Base-by-base conservation (phyloP, 2,797 vertebrate species). In the Rhinoraja longicauda region DNA sequence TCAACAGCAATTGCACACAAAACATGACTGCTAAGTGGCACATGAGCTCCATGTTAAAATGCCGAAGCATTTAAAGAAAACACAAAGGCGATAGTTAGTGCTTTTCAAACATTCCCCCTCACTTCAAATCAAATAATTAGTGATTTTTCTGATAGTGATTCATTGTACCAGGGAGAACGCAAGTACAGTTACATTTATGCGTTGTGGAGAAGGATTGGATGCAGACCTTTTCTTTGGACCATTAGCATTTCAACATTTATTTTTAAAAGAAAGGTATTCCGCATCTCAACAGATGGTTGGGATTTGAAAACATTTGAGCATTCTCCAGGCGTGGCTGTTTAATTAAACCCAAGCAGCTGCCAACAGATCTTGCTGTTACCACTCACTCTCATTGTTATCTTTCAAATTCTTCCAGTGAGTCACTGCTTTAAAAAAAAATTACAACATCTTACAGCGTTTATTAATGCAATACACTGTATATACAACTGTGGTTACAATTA, bases 321-420 rank as follows among this genome's bases (percentile, higher is more conserved):
- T 62, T 67, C n/a, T 36, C 5, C 62, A 88, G 84, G 59, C 82
- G 4, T 86, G 82, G 84, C 64, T 88, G 84, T 67, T 67, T 67
- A 67, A 88, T 21, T 88, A 88, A 88, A 36, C 64, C 29, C 84
- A 88, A 24, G 59, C 59, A 88, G 84, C n/a, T 88, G 84, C n/a
- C 84, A 67, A 88, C 19, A 67, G 67, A 67, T 67, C 84, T 21
- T 88, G 84, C n/a, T 36, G 59, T 67, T 67, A 67, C 84, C 36
- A 59, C 62, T 88, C 59, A 88, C 15, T 62, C 17, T 32, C 59
- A 88, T 88, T 32, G n/a, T 64, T 88, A 88, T 17, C 29, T 32
- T 64, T 19, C 59, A 64, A 88, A 88, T 84, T 72, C 29, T 64
- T 88, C 59, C 59, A 36, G 59, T 88, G 59, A 19, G 13, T 88